Base-by-base conservation (phyloP, 1,140 invertebrate genomes). In the Ptiloglossa arizonensis region DNA sequence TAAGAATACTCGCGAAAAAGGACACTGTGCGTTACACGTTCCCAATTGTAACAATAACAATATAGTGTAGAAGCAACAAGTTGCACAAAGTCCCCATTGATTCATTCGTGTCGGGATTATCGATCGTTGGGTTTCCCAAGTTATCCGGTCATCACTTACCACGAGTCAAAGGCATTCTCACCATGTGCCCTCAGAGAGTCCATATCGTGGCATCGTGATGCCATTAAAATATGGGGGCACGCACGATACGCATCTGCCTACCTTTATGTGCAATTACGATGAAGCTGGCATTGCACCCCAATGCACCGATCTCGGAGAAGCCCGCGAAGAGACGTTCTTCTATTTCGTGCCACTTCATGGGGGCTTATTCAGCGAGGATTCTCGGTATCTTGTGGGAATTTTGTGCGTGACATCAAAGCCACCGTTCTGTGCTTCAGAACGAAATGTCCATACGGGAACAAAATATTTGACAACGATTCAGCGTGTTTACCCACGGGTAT, bases 141-240 rank as follows among this genome's bases (percentile, higher is more conserved):
- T 69, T 83, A 74, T 82, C 70, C 74, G 17, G 46, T n/a, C 52
- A 69, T 71, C 62, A 80, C 59, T 56, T 62, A 64, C 38, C 27
- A 29, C 22, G 69, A 74, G 80, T 79, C 68, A 68, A 82, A 73
- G 54, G 66, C 46, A 79, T 83, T 82, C 82, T 83, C 82, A 79
- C 76, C 69, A 64, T 48, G 38, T 35, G 68, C 56, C 52, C 22
- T 44, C 48, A 22, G 50, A n/a, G 50, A 35, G 17, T 52, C 27
- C 57, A 2, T 67, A 67, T 67, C 44, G 57, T 63, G 56, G 67
- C 46, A 62, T 71, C 74, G 22, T 35, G 56, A 70, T 54, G 52
- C 41, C 75, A 68, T 83, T 83, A 84, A 83, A 84, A 84, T 83
- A 84, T 84, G 73, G 50, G 81, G 82, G 82, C 60, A 73, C 44